Evolutionary conservation across 2,797 vertebrate genomes (phyloP), one percentile per base, ranked within the genome.

Genomic region (Hipposideros larvatus): DNA sequence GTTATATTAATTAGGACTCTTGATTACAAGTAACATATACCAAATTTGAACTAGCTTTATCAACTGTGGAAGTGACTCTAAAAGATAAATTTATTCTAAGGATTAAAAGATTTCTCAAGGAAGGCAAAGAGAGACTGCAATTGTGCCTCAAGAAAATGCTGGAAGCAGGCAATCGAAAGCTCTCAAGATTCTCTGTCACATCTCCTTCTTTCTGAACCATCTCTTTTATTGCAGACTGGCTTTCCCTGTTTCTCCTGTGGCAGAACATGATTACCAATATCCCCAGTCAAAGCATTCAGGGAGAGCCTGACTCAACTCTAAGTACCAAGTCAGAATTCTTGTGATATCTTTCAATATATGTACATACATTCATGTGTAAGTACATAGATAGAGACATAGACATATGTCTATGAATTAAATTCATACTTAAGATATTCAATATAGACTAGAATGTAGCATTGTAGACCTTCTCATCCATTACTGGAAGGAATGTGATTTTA

Each of bases 91-190:
- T 19, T 92, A 73, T 82, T 96, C 55, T 78, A 75, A 93, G 46
- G 22, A 78, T 94, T 82, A 57, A 77, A 95, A 65, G 53, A 2
- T 95, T 92, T 94, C 24, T 93, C 16, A 90, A 86, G 31, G 34
- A 87, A 95, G 21, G 7, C 24, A 83, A 91, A 14, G 46, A n/a
- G 28, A 87, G 75, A 41, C 24, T 94, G 9, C 9, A 74, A 24
- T 59, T 68, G 53, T 75, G 22, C 18, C 73, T 77, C 53, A 77
- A 61, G 61, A 92, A 89, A 92, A 86, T 92, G 16, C 74, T 87
- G 51, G 79, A 93, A 75, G 59, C 31, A 94, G 57, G 28, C 41
- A 87, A 77, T 80, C 16, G 37, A 37, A 93, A 75, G n/a, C 8
- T 95, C 75, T 57, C 74, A 93, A 11, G 78, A 61, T 46, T 94